Evolutionary conservation across 2,113 vertebrate genomes (phyloP).

Genomic region (Octodon degus): DNA sequence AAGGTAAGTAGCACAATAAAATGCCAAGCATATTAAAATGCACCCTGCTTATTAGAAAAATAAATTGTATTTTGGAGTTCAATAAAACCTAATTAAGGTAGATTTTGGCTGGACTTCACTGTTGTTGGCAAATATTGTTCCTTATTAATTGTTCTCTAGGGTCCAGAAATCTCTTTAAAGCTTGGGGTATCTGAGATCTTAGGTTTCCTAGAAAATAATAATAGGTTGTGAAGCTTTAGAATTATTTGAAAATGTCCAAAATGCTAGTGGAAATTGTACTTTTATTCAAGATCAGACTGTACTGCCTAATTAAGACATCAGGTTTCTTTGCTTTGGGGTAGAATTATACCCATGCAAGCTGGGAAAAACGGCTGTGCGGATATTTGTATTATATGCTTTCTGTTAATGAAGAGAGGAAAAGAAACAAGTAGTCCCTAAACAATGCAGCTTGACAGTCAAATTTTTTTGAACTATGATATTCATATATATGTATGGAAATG

Average conservation of each 20-base stretch:
- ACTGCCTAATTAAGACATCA: conserved; percentile 54
- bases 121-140: conserved; percentile 47
- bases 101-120: conserved; percentile 63
- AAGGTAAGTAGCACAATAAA: conserved; percentile 79
- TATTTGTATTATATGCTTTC: neutral
- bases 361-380: conserved; percentile 22
- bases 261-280: conserved; percentile 43
- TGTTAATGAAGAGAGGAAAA: conserved; percentile 41
- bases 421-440: neutral
- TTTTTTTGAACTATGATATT: neutral
- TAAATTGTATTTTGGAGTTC: conserved; percentile 72
- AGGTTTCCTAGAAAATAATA: conserved; percentile 56
- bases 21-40: conserved; percentile 74
- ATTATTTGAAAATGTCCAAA: conserved; percentile 44
- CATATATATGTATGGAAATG: neutral
- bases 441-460: neutral
- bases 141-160: conserved; percentile 60
- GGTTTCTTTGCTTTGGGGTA: conserved; percentile 50
- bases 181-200: neutral
- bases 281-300: conserved; percentile 36
- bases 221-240: neutral
- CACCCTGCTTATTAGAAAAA: conserved; percentile 79
- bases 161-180: conserved; percentile 48
- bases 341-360: conserved; percentile 14
- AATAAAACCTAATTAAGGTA: conserved; percentile 76